Base-by-base conservation (phyloP, 2,113 vertebrate genomes). In the Oreochromis tanganicae region DNA sequence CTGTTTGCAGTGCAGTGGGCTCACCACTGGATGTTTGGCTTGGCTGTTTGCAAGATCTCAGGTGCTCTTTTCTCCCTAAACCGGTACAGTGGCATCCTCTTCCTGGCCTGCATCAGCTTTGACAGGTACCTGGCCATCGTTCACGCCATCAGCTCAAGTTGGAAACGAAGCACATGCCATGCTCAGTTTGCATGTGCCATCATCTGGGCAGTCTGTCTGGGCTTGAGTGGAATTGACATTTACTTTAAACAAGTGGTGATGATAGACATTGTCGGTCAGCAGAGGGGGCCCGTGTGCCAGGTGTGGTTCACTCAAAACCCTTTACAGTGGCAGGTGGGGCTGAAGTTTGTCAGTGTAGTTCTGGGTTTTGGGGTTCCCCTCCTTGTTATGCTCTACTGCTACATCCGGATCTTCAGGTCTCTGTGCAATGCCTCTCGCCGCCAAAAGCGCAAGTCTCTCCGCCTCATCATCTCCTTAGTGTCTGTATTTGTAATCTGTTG, bases 101-200 rank as follows among this genome's bases (percentile, higher is more conserved):
- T 97, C 90, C 93, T 98, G 82, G 96, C 96, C 16, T 97, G 97
- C 94, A 96, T 98, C 88, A 97, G 97, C 85, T 94, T 97, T 3
- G 97, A 97, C 86, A 96, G 97, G 27, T 97, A 97, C 93, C 87
- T 97, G 82, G 96, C 96, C 63, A 97, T 98, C 4, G 97, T 97
- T 8, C 96, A 96, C 2, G 97, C 96, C 0, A 86, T 97, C 36
- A 93, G 92, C 80, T 92, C 94, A 4, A 91, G 94, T 55, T 96
- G 95, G 94, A 96, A 95, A 17, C 95, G 94, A 71, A 95, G 87
- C 81, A 94, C 94, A 34, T 92, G 94, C 59, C 96, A 97, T 54
- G 96, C 96, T 3, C 95, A 96, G 73, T 14, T 97, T 7, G 95
- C 90, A 3, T 97, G 96, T 17, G 85, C 87, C 1, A 1, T 95